Percentiles rank a stretch among this genome's conserved stretches.
phyloP scores from a whole-genome alignment of 2,888 invertebrate species.

The Agrochola circellaris region DNA sequence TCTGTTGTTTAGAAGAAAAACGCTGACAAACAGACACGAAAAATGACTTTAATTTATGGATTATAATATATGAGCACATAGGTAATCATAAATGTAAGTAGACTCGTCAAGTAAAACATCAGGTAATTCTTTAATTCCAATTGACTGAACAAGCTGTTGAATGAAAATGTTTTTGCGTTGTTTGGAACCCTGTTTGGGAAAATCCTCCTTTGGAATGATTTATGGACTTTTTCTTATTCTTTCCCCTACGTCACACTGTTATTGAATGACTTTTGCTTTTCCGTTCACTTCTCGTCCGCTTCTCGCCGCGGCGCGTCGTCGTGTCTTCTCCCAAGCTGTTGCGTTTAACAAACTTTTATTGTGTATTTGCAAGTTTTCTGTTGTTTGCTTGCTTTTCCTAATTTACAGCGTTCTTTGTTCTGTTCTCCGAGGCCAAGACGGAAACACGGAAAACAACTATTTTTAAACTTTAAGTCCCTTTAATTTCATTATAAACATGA shows the following conservation, averaged over 20 bases:
- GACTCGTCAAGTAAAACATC: conserved; percentile 9
- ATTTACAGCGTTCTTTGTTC: conserved; percentile 43
- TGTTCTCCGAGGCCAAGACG: conserved; percentile 8
- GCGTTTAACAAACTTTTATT: conserved; percentile 26
- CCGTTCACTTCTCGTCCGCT: background rate
- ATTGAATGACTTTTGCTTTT: conserved; percentile 12
- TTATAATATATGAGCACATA: background rate
- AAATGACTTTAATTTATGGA: background rate
- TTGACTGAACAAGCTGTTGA: conserved; percentile 23
- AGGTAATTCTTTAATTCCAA: conserved; percentile 20
- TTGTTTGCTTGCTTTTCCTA: conserved; percentile 44
- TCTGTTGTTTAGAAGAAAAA: background rate
- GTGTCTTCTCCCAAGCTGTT: conserved; percentile 17
- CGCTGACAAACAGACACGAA: background rate
- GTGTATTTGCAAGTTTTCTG: conserved; percentile 17
- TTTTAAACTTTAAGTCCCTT: conserved; percentile 20
- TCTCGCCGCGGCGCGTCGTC: too few species aligned
- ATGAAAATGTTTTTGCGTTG: conserved; percentile 13
- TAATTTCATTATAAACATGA: background rate
- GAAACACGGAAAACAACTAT: conserved; percentile 1
- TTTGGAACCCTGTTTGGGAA: conserved; percentile 14
- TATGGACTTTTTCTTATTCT: conserved; percentile 24
- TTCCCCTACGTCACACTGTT: conserved; percentile 26
- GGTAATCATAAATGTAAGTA: conserved; percentile 1
- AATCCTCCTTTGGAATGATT: conserved; percentile 32